phyloP scores from a whole-genome alignment of 2,888 invertebrate genomes.

The Callyntrura guangdongensis region DNA sequence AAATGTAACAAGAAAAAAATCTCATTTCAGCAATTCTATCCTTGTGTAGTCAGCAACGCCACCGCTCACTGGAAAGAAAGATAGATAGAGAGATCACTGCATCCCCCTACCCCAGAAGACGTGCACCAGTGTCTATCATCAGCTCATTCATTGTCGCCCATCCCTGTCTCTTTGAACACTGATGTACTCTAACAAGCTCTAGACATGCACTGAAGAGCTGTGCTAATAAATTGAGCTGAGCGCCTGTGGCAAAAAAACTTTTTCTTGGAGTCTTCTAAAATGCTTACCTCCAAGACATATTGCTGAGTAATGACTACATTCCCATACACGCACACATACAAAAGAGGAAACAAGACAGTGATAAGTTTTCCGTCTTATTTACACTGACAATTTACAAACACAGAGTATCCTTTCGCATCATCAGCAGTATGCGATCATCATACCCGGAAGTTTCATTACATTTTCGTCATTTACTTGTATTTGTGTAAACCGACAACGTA shows the following conservation, averaged over 20 bases:
- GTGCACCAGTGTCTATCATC: no score
- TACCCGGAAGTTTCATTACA: background rate
- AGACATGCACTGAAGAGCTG: no score
- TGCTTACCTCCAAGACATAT: constrained; percentile 93
- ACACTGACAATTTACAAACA: constrained; percentile 40
- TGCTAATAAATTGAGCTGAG: background rate
- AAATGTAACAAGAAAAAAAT: constrained; percentile 54
- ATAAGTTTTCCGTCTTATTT: constrained; percentile 44
- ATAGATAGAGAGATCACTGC: constrained; percentile 5
- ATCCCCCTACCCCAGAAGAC: background rate
- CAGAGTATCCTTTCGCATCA: constrained; percentile 5
- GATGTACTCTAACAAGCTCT: background rate
- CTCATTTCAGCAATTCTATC: no score
- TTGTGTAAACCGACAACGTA: background rate
- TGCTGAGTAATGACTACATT: constrained; percentile 91
- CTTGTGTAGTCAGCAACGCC: background rate
- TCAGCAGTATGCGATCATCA: background rate
- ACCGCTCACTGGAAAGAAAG: background rate
- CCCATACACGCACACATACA: constrained; percentile 44
- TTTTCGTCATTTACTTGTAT: background rate
- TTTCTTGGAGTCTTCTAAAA: background rate
- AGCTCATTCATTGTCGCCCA: background rate
- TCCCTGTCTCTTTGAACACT: background rate
- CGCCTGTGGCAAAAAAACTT: background rate
- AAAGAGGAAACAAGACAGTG: constrained; percentile 57